Base-by-base conservation (phyloP, 2,888 invertebrate species). In the Agonopterix subpropinquella region DNA sequence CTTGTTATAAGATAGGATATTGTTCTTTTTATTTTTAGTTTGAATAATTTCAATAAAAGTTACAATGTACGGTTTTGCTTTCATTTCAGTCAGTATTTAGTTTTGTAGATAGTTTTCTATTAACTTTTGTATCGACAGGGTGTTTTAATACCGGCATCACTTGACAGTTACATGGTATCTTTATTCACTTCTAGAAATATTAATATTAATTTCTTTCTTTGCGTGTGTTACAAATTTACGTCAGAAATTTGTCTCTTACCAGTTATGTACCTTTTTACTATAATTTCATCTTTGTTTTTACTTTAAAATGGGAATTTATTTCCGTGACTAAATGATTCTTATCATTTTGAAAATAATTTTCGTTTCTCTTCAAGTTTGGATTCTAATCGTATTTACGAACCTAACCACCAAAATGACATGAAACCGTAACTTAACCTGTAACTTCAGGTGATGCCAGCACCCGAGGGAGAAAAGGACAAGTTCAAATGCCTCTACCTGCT, bases 91-190 rank as follows among this genome's bases (percentile, higher is more conserved):
- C 53, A 48, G 45, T 57, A 49, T 64, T 61, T 56, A 54, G 58
- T 59, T 28, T 59, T 56, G 52, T 45, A 49, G 44, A 13, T 53
- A 50, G 48, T 53, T 56, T 62, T 61, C 54, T 49, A 51, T 53
- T 59, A 47, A 42, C 35, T 50, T 53, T 64, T 58, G 48, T 65
- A 56, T 48, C 53, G 52, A 50, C 54, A 28, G 51, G 61, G 63
- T 73, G 77, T 80, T 81, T 83, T 83, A 81, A 83, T 73, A 69
- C 82, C 83, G 82, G 84, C 82, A 78, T 79, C 83, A 80, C 79
- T 83, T 80, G 77, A 65, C 54, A 51, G 45, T 41, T 15, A 45
- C n/a, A 43, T 28, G 28, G 28, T 28, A 42, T 36, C 7, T 37
- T 4, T 39, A 39, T 7, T 28, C 28, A 28, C 28, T 28, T 28